Percentiles rank a stretch among this genome's conserved stretches.
Evolutionary conservation across 2,797 vertebrate species (phyloP).

Genomic region (Acestrorhynchus altus): DNA sequence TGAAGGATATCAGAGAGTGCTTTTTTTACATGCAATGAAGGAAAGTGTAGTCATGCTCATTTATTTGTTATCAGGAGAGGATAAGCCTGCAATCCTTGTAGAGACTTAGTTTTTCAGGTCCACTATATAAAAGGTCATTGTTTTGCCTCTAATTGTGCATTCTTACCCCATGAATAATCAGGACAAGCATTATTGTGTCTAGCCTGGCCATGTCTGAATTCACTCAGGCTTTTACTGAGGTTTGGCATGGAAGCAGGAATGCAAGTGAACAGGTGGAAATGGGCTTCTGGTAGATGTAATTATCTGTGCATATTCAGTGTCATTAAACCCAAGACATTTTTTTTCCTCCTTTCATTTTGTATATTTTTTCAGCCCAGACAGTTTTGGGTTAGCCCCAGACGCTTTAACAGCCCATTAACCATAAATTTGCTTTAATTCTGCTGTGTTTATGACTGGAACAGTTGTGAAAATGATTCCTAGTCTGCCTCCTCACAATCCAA

Average conservation of each 20-base stretch:
- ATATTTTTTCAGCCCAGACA: conserved; percentile 57
- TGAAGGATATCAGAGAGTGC: conserved; percentile 22
- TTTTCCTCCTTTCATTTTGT: conserved; percentile 51
- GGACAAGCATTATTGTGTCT: conserved; percentile 69
- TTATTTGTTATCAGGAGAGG: conserved; percentile 19
- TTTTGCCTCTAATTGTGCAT: conserved; percentile 60
- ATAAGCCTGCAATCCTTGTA: conserved; percentile 53
- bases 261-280: conserved; percentile 75
- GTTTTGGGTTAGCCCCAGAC: conserved; percentile 64
- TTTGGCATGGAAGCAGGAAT: conserved; percentile 71
- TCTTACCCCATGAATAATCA: conserved; percentile 65
- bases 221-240: conserved; percentile 62
- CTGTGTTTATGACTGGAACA: conserved; percentile 63
- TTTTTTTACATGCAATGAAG: neutral
- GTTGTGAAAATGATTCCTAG: conserved; percentile 64
- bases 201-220: conserved; percentile 61
- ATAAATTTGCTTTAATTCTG: conserved; percentile 60
- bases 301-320: conserved; percentile 70
- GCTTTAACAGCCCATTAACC: conserved; percentile 69
- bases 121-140: conserved; percentile 49
- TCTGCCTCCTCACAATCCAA: conserved; percentile 48
- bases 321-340: conserved; percentile 55
- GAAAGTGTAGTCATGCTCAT: conserved; percentile 17
- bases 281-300: conserved; percentile 69
- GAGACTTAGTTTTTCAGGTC: conserved; percentile 39